Evolutionary conservation across 2,113 vertebrate genomes (phyloP).

Genomic region (Catharus bicknelli): DNA sequence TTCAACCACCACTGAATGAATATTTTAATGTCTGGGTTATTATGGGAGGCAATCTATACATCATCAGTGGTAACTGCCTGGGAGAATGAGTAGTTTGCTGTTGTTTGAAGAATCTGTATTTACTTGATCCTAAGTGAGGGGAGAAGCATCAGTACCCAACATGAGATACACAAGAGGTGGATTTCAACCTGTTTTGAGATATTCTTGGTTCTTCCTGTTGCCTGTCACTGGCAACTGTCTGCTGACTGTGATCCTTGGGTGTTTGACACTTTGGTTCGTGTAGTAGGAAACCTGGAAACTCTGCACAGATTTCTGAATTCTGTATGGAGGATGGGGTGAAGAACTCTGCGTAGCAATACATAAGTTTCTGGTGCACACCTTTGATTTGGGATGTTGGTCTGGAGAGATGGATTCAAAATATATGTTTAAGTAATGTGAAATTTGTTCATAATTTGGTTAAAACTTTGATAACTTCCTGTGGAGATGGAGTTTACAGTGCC

Average conservation of each 20-base stretch:
- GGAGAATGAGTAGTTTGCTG: neutral
- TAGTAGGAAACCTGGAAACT: neutral
- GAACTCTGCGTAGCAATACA: neutral
- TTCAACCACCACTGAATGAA: neutral
- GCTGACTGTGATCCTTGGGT: neutral
- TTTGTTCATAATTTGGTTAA: neutral
- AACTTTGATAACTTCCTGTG: neutral
- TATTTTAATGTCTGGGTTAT: neutral
- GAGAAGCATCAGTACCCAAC: neutral
- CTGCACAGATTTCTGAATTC: neutral
- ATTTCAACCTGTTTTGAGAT: neutral
- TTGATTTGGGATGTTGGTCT: neutral
- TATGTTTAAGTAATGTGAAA: neutral
- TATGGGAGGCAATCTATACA: neutral
- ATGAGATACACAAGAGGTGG: neutral
- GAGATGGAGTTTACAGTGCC: neutral
- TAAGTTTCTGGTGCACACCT: neutral
- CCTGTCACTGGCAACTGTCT: neutral
- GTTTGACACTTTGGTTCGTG: neutral
- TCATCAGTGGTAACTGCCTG: neutral
- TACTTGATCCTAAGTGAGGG: neutral
- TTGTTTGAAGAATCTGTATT: neutral
- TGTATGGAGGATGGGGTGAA: neutral
- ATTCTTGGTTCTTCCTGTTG: accelerated
- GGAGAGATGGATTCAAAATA: neutral